Evolutionary conservation across 1,140 invertebrate genomes (phyloP).

Genomic region (Pseudomyrmex sp.): DNA sequence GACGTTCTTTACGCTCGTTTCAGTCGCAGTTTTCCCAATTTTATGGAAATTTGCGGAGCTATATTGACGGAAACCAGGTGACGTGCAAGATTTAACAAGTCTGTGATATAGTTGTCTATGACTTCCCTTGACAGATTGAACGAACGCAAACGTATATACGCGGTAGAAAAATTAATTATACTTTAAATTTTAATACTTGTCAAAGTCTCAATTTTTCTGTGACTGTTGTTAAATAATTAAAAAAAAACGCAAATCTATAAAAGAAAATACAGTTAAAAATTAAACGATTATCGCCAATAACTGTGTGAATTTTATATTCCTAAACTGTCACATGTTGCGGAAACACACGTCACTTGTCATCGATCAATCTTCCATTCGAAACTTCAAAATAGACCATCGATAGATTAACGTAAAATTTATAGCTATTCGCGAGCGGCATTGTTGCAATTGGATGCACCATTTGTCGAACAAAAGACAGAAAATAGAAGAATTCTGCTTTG

Average conservation of each 20-base stretch:
- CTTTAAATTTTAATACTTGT: too few relatives aligned
- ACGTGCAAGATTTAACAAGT: slow-evolving; percentile 45
- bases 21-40: slow-evolving; percentile 48
- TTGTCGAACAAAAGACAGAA: slow-evolving; percentile 27
- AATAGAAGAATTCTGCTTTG: slow-evolving; percentile 31
- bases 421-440: slow-evolving; percentile 14
- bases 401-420: slow-evolving; percentile 44
- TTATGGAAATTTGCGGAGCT: slow-evolving; percentile 52
- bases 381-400: slow-evolving; percentile 26
- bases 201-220: too few relatives aligned
- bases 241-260: neutral
- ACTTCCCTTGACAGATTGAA: neutral
- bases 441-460: slow-evolving; percentile 25
- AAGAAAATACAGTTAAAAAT: neutral
- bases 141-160: neutral
- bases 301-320: neutral
- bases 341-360: slow-evolving; percentile 17
- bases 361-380: slow-evolving; percentile 54
- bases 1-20: slow-evolving; percentile 55
- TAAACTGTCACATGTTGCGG: neutral
- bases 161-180: neutral
- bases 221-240: neutral
- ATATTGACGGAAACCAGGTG: slow-evolving; percentile 39
- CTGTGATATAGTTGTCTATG: slow-evolving; percentile 18
- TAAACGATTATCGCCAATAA: neutral